phyloP scores from a whole-genome alignment of 2,888 invertebrate species.

The Polietes domitor region DNA sequence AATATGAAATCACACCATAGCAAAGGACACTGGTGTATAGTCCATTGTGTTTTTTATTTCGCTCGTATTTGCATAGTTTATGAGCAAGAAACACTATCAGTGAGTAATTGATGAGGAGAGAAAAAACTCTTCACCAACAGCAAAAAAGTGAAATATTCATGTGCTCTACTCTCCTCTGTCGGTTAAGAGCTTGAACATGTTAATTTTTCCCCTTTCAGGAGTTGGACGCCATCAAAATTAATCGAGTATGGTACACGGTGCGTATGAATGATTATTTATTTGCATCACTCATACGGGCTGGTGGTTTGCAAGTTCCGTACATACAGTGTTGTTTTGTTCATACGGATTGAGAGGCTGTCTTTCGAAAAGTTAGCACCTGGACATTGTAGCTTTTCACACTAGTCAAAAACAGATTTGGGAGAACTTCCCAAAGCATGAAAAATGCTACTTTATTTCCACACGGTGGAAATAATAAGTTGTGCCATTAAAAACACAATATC shows the following conservation, averaged over 20 bases:
- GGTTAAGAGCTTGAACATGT: constrained; percentile 7
- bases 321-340: too few species aligned
- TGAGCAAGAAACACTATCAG: constrained; percentile 29
- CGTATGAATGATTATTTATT: constrained; percentile 16
- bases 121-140: constrained; percentile 28
- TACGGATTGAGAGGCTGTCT: too few species aligned
- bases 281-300: neutral
- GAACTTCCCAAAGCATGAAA: too few species aligned
- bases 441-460: too few species aligned
- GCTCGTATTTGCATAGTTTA: constrained; percentile 40
- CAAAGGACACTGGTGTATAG: constrained; percentile 47
- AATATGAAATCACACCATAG: constrained; percentile 40
- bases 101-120: constrained; percentile 51
- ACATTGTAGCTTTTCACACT: too few species aligned
- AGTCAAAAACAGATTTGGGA: too few species aligned
- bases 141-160: constrained; percentile 48
- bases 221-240: constrained; percentile 1
- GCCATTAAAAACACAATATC: too few species aligned
- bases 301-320: neutral
- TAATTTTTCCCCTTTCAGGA: neutral
- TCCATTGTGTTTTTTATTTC: constrained; percentile 28
- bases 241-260: constrained; percentile 17
- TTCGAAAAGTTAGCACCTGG: too few species aligned
- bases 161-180: neutral
- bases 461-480: too few species aligned